Base-by-base conservation (phyloP, 2,797 vertebrate genomes). In the Parauchenoglanis punctatus region DNA sequence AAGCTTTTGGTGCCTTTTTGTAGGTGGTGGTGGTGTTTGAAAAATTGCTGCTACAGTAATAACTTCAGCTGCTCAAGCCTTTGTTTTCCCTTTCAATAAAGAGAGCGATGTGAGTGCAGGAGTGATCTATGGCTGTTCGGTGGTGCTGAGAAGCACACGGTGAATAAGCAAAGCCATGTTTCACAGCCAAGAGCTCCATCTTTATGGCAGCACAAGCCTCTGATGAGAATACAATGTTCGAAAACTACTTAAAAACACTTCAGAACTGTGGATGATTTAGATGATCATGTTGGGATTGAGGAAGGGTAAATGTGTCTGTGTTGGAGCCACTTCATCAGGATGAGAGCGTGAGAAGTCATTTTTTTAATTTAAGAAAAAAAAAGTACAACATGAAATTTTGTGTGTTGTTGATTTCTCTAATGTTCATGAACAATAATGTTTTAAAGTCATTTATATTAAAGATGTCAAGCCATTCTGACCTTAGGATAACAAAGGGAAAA, bases 21-120 rank as follows among this genome's bases (percentile, higher is more conserved):
- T 76, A 65, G 25, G n/a, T 72, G 58, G 54, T 88, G 58, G 67
- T 56, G 91, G 95, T 75, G 56, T 85, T 93, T 99, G 97, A 99
- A 98, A 98, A 98, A 98, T 98, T 92, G 96, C 96, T 93, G 89
- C 95, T 96, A 96, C 97, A 97, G 96, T 98, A 99, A 98, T 98
- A 97, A 98, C 97, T 98, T 97, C 97, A 96, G 90, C 94, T 94
- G 95, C 97, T 98, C 97, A 98, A 97, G 95, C 97, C 97, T 98
- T 98, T 99, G 98, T 98, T 99, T 99, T 98, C 96, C 96, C 97
- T 97, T 97, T 98, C 98, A 97, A 98, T 98, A 98, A 99, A 98
- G 96, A 96, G 93, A 97, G 96, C 95, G 96, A 98, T 97, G 97
- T 96, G 95, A 96, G 96, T 94, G 93, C 93, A 92, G 84, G 93